phyloP scores from a whole-genome alignment of 2,113 vertebrate species.

The Corythoichthys intestinalis region DNA sequence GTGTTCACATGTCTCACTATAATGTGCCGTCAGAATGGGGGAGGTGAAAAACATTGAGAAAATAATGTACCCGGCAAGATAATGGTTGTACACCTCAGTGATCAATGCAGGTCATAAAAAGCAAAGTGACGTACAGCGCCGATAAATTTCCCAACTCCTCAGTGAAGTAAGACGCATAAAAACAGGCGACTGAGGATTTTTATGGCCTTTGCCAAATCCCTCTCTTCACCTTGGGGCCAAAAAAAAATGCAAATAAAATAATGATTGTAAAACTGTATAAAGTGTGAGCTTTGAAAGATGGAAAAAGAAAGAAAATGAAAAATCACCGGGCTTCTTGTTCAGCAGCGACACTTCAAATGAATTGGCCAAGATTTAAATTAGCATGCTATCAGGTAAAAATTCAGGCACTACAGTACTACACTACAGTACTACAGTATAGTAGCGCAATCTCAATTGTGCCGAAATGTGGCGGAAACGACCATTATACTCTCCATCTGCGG shows the following conservation, averaged over 20 bases:
- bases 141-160: constrained; percentile 44
- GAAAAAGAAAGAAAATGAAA: constrained; percentile 39
- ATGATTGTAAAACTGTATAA: constrained; percentile 55
- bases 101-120: constrained; percentile 60
- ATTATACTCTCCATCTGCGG: constrained; percentile 55
- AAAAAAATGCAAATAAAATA: constrained; percentile 51
- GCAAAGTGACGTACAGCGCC: constrained; percentile 37
- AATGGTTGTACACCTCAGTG: constrained; percentile 57
- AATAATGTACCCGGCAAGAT: constrained; percentile 36
- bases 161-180: constrained; percentile 53
- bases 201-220: constrained; percentile 31
- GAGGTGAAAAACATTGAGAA: constrained; percentile 15
- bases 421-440: constrained; percentile 19
- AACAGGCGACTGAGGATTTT: constrained; percentile 30
- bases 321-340: constrained; percentile 50
- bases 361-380: constrained; percentile 50
- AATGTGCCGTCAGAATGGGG: constrained; percentile 11
- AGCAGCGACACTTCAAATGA: constrained; percentile 49
- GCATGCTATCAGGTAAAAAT: constrained; percentile 39
- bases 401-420: constrained; percentile 12
- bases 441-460: constrained; percentile 47
- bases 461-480: constrained; percentile 31
- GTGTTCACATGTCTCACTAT: not conserved
- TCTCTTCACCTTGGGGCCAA: constrained; percentile 37
- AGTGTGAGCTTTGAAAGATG: constrained; percentile 50